Conservation (phyloP, 2,113 vertebrate species). For the Psephotus haematonotus region DNA sequence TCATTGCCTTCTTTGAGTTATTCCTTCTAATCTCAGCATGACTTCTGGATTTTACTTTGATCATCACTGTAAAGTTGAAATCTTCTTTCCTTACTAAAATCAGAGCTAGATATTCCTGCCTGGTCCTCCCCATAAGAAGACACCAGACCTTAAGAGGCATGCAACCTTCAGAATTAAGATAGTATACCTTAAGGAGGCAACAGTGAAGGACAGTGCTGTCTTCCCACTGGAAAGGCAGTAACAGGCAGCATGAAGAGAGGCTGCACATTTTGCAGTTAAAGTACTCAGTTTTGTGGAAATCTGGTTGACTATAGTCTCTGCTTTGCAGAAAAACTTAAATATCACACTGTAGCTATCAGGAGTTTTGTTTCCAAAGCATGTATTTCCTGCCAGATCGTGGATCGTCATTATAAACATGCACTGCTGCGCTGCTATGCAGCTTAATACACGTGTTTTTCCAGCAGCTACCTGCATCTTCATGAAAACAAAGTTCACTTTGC, state of each 20-base stretch:
- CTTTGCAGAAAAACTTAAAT: not conserved
- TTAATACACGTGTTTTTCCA: not conserved
- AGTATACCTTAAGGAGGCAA: not conserved
- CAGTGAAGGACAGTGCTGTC: not conserved
- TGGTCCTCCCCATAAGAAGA: not conserved
- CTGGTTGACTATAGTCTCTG: not conserved
- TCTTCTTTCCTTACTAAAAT: not conserved
- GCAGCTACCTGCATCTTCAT: not conserved
- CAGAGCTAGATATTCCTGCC: not conserved
- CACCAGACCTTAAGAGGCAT: not conserved
- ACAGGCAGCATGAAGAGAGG: not conserved
- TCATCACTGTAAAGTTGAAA: not conserved
- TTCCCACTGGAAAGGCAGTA: not conserved
- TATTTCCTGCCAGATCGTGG: not conserved
- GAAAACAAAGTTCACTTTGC: not conserved
- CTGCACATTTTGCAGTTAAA: constrained; percentile 7
- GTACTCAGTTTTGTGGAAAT: not conserved
- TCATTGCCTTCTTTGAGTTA: not conserved
- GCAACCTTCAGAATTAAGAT: not conserved
- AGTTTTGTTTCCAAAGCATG: not conserved
- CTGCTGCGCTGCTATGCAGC: not conserved
- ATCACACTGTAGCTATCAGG: not conserved
- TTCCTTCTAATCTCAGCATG: constrained; percentile 11
- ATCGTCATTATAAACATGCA: not conserved
- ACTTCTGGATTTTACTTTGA: constrained; percentile 36